Evolutionary conservation across 2,888 invertebrate genomes (phyloP), one percentile per base, ranked within the genome.

Genomic region (Stegana nigrithorax): DNA sequence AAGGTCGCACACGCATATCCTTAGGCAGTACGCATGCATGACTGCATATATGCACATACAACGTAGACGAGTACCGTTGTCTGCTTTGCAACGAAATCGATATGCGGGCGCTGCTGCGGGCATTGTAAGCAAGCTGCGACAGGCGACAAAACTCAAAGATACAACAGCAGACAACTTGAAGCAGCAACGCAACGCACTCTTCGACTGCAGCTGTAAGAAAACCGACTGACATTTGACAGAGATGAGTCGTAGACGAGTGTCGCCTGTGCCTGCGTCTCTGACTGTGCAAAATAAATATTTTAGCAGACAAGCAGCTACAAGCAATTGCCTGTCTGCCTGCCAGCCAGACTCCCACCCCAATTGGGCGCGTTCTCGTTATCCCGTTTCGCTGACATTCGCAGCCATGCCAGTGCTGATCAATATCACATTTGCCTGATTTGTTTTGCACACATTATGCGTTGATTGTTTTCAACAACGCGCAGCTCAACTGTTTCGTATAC

Each of bases 31-130:
- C 76, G 72, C n/a, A n/a, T 32, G 12, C 25, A 7, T 25, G 39
- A 14, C 12, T 80, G 80, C 80, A 73, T n/a, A n/a, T n/a, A n/a
- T n/a, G n/a, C n/a, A n/a, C n/a, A n/a, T 78, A 76, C 78, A 78
- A 80, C 14, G 75, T 70, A 68, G 73, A 76, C 75, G n/a, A n/a
- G n/a, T n/a, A n/a, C n/a, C n/a, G n/a, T n/a, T n/a, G n/a, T n/a
- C n/a, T n/a, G n/a, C n/a, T 77, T 76, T 74, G 72, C 70, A 67
- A 67, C 71, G 81, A 79, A 78, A 78, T 79, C 77, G 81, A 80
- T 78, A 78, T 78, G 77, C 77, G 81, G 77, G 77, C 78, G 70
- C 64, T 59, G 19, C 62, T 61, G 44, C 59, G 59, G 29, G 59
- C 19, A 10, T 17, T 51, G n/a, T n/a, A n/a, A n/a, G n/a, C n/a